Evolutionary conservation across 2,797 vertebrate genomes (phyloP).

Genomic region (Tarsius wallacei): DNA sequence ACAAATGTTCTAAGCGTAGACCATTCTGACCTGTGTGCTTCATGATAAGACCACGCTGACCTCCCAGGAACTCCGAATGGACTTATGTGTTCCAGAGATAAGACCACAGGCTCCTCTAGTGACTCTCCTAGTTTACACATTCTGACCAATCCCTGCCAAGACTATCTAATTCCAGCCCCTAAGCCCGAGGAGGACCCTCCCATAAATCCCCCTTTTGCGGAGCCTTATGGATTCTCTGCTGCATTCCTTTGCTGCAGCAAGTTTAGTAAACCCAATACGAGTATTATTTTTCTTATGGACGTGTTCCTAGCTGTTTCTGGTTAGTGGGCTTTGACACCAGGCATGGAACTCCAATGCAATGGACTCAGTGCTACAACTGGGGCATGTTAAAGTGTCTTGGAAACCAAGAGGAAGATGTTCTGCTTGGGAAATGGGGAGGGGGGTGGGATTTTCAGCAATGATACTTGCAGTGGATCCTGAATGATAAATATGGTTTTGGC

Average conservation of each 20-base stretch:
- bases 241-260: slow-evolving; percentile 7
- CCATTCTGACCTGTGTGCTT: not conserved
- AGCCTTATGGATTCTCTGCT: not conserved
- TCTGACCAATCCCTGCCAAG: not conserved
- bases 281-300: slow-evolving; percentile 1
- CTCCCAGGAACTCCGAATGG: not conserved
- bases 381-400: not conserved
- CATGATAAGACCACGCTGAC: not conserved
- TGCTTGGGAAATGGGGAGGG: not conserved
- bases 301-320: not conserved
- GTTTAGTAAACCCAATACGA: not conserved
- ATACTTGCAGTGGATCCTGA: not conserved
- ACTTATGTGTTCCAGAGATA: not conserved
- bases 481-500: not conserved
- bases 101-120: not conserved
- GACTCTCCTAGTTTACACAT: not conserved
- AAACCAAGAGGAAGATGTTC: not conserved
- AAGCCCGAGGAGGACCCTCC: not conserved
- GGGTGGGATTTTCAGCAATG: slow-evolving; percentile 4
- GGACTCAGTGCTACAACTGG: not conserved
- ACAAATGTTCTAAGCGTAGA: not conserved
- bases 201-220: not conserved
- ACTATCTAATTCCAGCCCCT: not conserved
- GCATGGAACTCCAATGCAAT: not conserved
- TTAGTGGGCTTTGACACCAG: not conserved